A percentile compares a stretch with the other conserved stretches of the same genome.
Evolutionary conservation across 2,888 invertebrate genomes (phyloP).

Genomic region (Phortica magna): DNA sequence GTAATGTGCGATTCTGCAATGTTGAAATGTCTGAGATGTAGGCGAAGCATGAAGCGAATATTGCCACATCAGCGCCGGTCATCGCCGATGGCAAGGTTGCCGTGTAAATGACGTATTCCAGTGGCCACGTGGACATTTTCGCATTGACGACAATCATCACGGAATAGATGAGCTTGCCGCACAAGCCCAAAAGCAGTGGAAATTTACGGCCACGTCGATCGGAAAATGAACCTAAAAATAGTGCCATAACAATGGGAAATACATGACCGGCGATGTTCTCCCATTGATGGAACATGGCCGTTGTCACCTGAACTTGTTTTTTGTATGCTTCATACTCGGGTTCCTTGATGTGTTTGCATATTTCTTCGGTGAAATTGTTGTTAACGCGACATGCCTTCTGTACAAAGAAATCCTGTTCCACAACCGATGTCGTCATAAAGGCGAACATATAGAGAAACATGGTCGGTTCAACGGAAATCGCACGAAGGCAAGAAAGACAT

Average conservation of each 20-base stretch:
- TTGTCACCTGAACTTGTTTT: conserved; percentile 86
- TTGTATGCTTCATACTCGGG: conserved; percentile 80
- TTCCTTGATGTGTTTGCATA: conserved; percentile 83
- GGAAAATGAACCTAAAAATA: conserved; percentile 90
- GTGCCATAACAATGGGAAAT: conserved; percentile 86
- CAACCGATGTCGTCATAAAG: conserved; percentile 88
- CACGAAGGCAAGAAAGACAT: conserved; percentile 25
- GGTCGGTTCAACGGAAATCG: conserved; percentile 89
- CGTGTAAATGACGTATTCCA: conserved; percentile 86
- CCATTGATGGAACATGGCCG: conserved; percentile 87
- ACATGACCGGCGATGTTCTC: conserved; percentile 86
- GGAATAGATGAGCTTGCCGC: conserved; percentile 87
- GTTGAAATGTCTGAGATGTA: conserved; percentile 90
- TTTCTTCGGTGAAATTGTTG: conserved; percentile 83
- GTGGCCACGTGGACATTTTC: conserved; percentile 83
- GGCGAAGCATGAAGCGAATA: conserved; percentile 88
- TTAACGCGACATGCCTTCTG: conserved; percentile 88
- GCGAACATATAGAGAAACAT: conserved; percentile 94
- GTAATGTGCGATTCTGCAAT: conserved; percentile 84
- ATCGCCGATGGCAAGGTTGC: conserved; percentile 88
- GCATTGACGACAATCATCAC: conserved; percentile 86
- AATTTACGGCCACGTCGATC: conserved; percentile 88
- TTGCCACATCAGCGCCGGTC: conserved; percentile 88
- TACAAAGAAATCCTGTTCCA: conserved; percentile 88
- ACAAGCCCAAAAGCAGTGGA: conserved; percentile 84